Percentiles rank a stretch among this genome's conserved stretches.
phyloP scores from a whole-genome alignment of 1,140 invertebrate genomes.

The Trissolcus basalis region DNA sequence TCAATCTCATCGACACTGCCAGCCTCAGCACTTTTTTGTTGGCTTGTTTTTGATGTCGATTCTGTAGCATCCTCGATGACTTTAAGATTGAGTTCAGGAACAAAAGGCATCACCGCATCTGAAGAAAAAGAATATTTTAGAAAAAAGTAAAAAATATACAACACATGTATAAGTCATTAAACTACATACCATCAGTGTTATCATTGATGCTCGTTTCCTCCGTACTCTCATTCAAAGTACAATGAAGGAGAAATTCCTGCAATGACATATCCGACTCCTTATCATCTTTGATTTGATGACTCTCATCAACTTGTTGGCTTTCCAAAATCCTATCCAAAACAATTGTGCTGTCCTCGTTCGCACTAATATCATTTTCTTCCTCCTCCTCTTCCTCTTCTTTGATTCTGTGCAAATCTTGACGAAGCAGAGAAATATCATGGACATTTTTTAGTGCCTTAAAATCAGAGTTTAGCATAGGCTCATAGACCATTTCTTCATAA shows the following conservation, averaged over 20 bases:
- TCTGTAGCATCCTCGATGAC: conserved; percentile 69
- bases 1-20: conserved; percentile 54
- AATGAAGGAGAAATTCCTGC: conserved; percentile 50
- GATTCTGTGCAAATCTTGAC: conserved; percentile 64
- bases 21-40: conserved; percentile 39
- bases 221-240: conserved; percentile 56
- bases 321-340: conserved; percentile 51
- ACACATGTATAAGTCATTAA: too few relatives aligned
- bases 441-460: conserved; percentile 43
- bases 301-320: conserved; percentile 32
- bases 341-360: conserved; percentile 51
- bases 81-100: conserved; percentile 71
- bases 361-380: conserved; percentile 52
- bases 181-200: conserved; percentile 27
- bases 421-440: conserved; percentile 53
- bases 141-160: too few relatives aligned
- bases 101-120: conserved; percentile 59
- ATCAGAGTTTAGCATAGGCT: conserved; percentile 46
- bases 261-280: conserved; percentile 42
- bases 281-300: conserved; percentile 21
- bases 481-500: conserved; percentile 9
- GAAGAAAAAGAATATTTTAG: conserved; percentile 50
- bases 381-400: conserved; percentile 64
- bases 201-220: conserved; percentile 50
- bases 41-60: conserved; percentile 58